Base-by-base conservation (phyloP, 2,797 vertebrate species). In the Tamandua tetradactyla region DNA sequence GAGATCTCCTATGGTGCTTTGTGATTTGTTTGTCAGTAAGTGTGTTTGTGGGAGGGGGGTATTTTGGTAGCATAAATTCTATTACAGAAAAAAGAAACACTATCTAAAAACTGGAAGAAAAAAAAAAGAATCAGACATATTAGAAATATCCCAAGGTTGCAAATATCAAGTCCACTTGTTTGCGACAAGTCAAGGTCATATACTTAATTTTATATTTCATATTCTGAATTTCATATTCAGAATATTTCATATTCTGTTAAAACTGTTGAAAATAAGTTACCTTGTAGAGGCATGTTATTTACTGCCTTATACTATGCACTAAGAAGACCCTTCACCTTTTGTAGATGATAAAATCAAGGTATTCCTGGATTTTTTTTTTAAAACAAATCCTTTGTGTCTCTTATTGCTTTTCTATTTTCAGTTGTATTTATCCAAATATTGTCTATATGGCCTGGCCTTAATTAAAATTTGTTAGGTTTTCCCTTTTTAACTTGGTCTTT, bases 401-500 rank as follows among this genome's bases (percentile, higher is more conserved):
- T 85, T 61, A 37, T 61, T 87, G 8, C 52, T 47, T 88, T 69
- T 42, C 49, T n/a, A n/a, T n/a, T n/a, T n/a, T n/a, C n/a, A n/a
- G n/a, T n/a, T n/a, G n/a, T n/a, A n/a, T n/a, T n/a, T 68, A 44
- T 71, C 86, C 18, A 80, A 44, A 37, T 79, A 6, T 83, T 15
- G 59, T 88, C 57, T 72, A 13, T 85, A 35, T 30, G 23, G 37
- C 61, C 66, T 37, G 35, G 14, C 11, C 27, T 64, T 89, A 61
- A 76, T 18, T 85, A 25, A 62, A 72, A 12, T 79, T 68, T 95
- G 47, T 44, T 78, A 55, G 30, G 2, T 61, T 91, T 92, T 94
- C n/a, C 22, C 23, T 37, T 84, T 91, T 82, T 74, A 89, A 84
- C 57, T 91, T 32, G 72, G 62, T 80, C n/a, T 13, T 92, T 89